Base-by-base conservation (phyloP, 2,797 vertebrate species). In the Rhabdophis nuchalis region DNA sequence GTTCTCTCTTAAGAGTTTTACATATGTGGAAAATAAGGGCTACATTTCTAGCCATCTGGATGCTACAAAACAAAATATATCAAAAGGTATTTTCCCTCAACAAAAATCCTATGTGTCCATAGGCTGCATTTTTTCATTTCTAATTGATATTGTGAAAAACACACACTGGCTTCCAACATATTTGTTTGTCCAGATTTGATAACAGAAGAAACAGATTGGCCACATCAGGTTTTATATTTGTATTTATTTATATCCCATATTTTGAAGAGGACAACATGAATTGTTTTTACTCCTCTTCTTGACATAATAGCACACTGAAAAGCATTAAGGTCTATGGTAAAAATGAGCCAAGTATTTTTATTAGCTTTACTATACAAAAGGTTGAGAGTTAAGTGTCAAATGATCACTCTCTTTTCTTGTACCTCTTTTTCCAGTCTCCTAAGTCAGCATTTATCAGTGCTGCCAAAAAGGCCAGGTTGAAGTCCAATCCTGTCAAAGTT, bases 401-500 rank as follows among this genome's bases (percentile, higher is more conserved):
- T 93, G 92, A 91, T 93, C 60, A 89, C 7, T 57, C 46, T 25
- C 72, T 93, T 94, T 50, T 54, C 95, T 90, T 9, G 91, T 52
- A n/a, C 95, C 90, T 96, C 94, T 56, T 93, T 93, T 97, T 97
- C 90, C 97, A 99, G 99, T 99, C 99, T 95, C 99, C 99, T 93
- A 99, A 99, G 97, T 99, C 99, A 89, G 99, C 99, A 95, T 99
- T 99, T 98, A 99, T 99, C 97, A 99, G 99, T 94, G 99, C 99
- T 97, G 99, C 99, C 96, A 99, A 99, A 97, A 99, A 99, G 97
- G 99, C 99, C 96, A 99, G 99, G 97, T 98, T 99, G 98, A 99
- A 99, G 98, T 99, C 99, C 91, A 99, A 99, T 97, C 99, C 99
- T 25, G 99, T 99, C 92, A 99, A 99, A 98, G 99, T 99, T 92